A percentile compares a stretch with the other conserved stretches of the same genome.
These are phyloP conservation scores for Spilarctia lutea DNA, from an alignment of 2,888 invertebrate genomes.

Conservation along the genomic window DNA sequence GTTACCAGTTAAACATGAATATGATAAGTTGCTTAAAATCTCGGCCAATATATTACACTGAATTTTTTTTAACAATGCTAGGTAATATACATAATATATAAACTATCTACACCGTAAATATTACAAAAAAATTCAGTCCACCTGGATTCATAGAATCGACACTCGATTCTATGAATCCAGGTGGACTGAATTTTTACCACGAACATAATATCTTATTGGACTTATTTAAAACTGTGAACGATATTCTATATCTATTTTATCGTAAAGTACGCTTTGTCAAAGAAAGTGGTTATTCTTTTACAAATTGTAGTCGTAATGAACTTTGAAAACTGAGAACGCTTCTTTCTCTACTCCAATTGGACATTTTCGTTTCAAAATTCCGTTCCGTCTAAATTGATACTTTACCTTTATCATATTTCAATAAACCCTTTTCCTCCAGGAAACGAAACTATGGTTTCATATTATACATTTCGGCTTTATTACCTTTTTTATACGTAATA, in stretches of 20 bases:
- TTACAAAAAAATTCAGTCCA: background rate
- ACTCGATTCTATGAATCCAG: no score
- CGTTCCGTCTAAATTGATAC: slow-evolving; percentile 17
- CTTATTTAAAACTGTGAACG: background rate
- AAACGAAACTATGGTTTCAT: slow-evolving; percentile 14
- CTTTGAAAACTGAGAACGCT: background rate
- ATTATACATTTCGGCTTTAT: slow-evolving; percentile 30
- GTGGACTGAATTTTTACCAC: background rate
- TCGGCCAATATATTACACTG: no score
- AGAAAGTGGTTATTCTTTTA: background rate
- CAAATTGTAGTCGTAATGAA: background rate
- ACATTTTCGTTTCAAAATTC: slow-evolving; percentile 9
- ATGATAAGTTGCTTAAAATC: background rate
- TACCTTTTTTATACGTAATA: slow-evolving; percentile 41
- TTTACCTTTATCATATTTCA: slow-evolving; percentile 22
- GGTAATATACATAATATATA: background rate
- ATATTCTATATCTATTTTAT: background rate
- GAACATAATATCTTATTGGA: background rate
- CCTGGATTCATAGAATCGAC: background rate
- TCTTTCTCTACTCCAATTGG: background rate
- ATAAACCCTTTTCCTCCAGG: slow-evolving; percentile 7
- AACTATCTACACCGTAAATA: background rate
- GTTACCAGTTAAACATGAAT: background rate
- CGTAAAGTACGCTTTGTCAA: background rate
- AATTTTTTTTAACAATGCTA: background rate